Evolutionary conservation across 2,113 vertebrate species (phyloP).

Genomic region (Sus scrofa): DNA sequence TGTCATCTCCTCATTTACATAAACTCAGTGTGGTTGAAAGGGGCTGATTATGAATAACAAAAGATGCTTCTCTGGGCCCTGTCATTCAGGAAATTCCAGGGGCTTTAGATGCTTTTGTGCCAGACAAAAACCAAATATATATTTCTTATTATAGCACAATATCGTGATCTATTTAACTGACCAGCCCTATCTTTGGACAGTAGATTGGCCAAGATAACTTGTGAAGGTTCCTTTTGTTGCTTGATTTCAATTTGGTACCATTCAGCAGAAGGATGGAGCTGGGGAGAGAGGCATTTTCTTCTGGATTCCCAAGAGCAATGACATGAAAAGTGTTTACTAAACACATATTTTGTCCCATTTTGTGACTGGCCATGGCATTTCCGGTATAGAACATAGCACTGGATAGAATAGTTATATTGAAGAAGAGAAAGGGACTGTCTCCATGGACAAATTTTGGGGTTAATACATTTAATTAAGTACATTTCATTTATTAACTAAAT

Average conservation of each 20-base stretch:
- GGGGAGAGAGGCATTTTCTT: background rate
- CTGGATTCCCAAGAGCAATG: background rate
- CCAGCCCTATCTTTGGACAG: background rate
- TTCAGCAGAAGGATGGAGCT: background rate
- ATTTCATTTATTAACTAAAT: background rate
- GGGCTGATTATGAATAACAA: background rate
- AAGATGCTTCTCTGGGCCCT: background rate
- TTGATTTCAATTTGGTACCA: conserved; percentile 18
- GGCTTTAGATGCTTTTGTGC: background rate
- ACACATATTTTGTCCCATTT: background rate
- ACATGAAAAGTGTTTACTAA: background rate
- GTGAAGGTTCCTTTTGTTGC: background rate
- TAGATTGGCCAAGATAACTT: background rate
- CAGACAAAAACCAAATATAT: background rate
- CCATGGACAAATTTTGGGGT: background rate
- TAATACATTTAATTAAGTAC: background rate
- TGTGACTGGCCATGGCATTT: background rate
- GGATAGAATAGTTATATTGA: background rate
- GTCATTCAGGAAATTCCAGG: background rate
- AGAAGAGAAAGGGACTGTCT: background rate
- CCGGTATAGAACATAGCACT: background rate
- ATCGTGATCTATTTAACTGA: background rate
- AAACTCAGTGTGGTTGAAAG: background rate
- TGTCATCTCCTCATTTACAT: background rate
- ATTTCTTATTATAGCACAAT: background rate